These are phyloP conservation scores for Otolemur garnettii DNA, from an alignment of 2,113 vertebrate genomes.

Conservation along the genomic window DNA sequence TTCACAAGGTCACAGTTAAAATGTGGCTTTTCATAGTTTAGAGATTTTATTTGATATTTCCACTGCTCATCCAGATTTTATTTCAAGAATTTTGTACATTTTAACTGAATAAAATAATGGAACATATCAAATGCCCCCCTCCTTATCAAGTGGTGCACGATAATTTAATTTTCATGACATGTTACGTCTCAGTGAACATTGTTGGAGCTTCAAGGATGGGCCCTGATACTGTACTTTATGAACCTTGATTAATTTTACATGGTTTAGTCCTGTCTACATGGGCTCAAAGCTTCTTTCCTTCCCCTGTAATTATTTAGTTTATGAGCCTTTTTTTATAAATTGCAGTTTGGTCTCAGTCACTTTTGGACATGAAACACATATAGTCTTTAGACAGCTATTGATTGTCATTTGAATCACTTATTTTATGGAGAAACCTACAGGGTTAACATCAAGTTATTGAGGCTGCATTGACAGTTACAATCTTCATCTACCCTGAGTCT, in stretches of 20 bases:
- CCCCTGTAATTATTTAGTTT: neutral
- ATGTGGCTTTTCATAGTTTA: neutral
- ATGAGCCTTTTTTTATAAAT: neutral
- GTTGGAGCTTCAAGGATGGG: neutral
- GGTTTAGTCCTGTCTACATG: neutral
- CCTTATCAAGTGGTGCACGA: neutral
- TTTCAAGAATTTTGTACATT: constrained; percentile 17
- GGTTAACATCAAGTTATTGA: neutral
- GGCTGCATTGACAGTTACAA: no score
- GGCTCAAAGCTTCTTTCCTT: neutral
- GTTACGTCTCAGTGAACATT: neutral
- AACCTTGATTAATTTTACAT: neutral
- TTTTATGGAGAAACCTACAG: neutral
- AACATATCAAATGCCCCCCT: neutral
- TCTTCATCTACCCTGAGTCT: no score
- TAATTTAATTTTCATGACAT: neutral
- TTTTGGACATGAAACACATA: neutral
- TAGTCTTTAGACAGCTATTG: neutral
- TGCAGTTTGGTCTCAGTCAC: neutral
- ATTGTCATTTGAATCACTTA: neutral
- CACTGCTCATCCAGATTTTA: neutral
- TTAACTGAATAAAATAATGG: neutral
- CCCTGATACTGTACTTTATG: neutral
- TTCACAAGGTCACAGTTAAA: neutral
- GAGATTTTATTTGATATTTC: neutral